Evolutionary conservation across 1,140 invertebrate genomes (phyloP), one percentile per base, ranked within the genome.

Genomic region (Copidosoma floridanum): DNA sequence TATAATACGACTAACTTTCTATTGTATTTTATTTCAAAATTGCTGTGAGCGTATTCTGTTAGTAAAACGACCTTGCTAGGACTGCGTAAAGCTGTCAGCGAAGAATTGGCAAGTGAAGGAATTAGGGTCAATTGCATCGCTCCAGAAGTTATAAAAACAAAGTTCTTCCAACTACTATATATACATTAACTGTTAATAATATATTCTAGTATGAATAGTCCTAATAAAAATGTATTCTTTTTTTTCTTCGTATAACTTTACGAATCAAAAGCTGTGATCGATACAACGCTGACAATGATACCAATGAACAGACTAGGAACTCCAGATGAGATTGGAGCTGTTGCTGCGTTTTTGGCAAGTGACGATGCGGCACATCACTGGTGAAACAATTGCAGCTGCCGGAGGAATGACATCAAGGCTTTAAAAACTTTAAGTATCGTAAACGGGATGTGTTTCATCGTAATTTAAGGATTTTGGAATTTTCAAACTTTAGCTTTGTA

Each of bases 61-160:
- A 97, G 92, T 68, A 99, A 99, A 82, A 98, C 96, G 6, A 86
- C 95, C 21, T 79, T 99, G 11, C 75, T 98, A 46, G 94, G 93
- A 5, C 70, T 99, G 20, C 91, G 89, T 0, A 97, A 96, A 82
- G 88, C 88, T 7, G 85, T 92, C 16, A 87, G 92, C 20, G 75
- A 77, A 61, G 87, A 92, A 73, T 78, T 93, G 37, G 88, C 86
- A 0, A 50, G 72, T 1, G 87, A 90, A 44, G 92, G 92, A 59
- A 96, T 98, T 64, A 83, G 95, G 70, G 93, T 98, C 0, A 99
- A 99, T 78, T 92, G 89, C 70, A 82, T 99, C 23, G 93, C 94
- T 37, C 96, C 96, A n/a, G n/a, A n/a, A n/a, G n/a, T n/a, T n/a
- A n/a, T n/a, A n/a, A n/a, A n/a, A n/a, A n/a, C n/a, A n/a, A n/a